These are phyloP conservation scores for Procavia capensis DNA, from an alignment of 2,113 vertebrate species.

Conservation along the genomic window DNA sequence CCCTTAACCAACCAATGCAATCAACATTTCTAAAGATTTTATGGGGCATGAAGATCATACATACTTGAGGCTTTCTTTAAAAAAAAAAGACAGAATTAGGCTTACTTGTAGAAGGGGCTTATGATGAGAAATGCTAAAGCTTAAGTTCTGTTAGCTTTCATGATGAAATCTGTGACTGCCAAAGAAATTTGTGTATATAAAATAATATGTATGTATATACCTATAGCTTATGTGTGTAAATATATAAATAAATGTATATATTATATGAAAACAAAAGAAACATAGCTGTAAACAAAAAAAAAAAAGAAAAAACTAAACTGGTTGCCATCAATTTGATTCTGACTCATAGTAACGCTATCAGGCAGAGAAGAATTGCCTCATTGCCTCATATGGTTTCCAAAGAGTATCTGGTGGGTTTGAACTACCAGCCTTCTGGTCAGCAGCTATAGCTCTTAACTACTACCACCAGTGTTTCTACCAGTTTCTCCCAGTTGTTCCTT, in stretches of 20 bases:
- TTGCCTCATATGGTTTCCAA: too few species aligned
- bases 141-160: not conserved
- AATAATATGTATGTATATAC: not conserved
- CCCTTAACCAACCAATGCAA: not conserved
- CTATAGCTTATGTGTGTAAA: not conserved
- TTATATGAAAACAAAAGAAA: not conserved
- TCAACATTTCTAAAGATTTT: not conserved
- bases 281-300: not conserved
- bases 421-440: too few species aligned
- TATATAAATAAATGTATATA: not conserved
- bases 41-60: not conserved
- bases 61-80: not conserved
- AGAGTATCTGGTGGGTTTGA: too few species aligned
- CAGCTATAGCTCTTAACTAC: too few species aligned
- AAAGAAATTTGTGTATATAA: not conserved
- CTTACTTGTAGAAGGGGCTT: not conserved
- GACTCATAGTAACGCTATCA: too few species aligned
- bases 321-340: too few species aligned
- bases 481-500: too few species aligned
- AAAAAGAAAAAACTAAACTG: too few species aligned
- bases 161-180: not conserved
- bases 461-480: too few species aligned
- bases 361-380: too few species aligned
- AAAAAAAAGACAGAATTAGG: not conserved
- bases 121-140: not conserved